Base-by-base conservation (phyloP, 2,888 invertebrate species). In the Myopa tessellatipennis region DNA sequence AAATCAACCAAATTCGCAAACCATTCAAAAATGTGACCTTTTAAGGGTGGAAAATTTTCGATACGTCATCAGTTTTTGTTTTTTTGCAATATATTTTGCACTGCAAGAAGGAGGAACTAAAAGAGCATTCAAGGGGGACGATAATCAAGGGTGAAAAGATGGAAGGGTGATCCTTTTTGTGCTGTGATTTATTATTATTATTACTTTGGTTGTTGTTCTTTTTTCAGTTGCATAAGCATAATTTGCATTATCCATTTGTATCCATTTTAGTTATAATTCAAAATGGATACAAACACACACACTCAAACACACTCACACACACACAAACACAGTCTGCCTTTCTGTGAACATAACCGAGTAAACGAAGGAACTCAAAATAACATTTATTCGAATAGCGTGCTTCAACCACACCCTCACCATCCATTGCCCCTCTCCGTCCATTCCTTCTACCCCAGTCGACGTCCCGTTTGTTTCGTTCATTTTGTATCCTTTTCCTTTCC, bases 311-410 rank as follows among this genome's bases (percentile, higher is more conserved):
- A 69, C 50, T 77, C 14, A 74, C 65, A 72, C 71, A 72, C 40
- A 52, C 34, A 77, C 34, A 68, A 61, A 68, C 77, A 75, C 61
- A 40, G 73, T 75, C 76, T 77, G 76, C 67, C 61, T 26, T 76
- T 40, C 8, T 40, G 61, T 16, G 61, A 18, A 7, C 58, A 34
- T 18, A 71, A 40, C 65, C 18, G 36, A 72, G 58, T 60, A 38
- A 26, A 67, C 52, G 68, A 67, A 79, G 79, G 45, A 45, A 10
- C 45, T 80, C 82, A 80, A 78, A 78, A 79, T 71, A 79, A 80
- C 79, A 80, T 87, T 85, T 87, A 86, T 87, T 87, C 85, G 86
- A 87, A 87, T 87, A 83, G 84, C 85, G 83, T 85, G 80, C 82
- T 67, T 71, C 83, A 45, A 10, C 45, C 10, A 3, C 45, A 6